These are phyloP conservation scores for Synanthedon myopaeformis DNA, from an alignment of 2,888 invertebrate genomes.

Conservation along the genomic window DNA sequence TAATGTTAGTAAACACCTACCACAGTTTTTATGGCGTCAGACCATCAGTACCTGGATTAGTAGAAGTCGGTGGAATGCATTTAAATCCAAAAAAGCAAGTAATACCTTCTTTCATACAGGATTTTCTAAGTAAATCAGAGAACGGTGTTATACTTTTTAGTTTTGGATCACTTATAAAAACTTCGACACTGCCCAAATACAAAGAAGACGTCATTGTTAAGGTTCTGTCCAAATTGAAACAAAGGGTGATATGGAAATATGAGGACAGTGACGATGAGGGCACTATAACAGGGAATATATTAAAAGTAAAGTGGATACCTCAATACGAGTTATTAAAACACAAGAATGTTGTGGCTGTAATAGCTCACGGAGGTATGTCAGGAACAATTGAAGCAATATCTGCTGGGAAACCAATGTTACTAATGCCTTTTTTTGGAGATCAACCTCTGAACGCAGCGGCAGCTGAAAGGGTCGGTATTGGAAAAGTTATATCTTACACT, in stretches of 20 bases:
- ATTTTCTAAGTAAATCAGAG: constrained; percentile 74
- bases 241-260: constrained; percentile 84
- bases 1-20: constrained; percentile 73
- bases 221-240: constrained; percentile 73
- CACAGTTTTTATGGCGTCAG: constrained; percentile 69
- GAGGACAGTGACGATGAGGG: constrained; percentile 67
- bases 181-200: constrained; percentile 73
- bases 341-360: constrained; percentile 70
- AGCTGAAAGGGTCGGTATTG: constrained; percentile 62
- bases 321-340: constrained; percentile 77
- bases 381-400: constrained; percentile 73
- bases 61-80: constrained; percentile 76
- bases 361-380: constrained; percentile 72
- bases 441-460: constrained; percentile 70
- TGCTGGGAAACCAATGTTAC: constrained; percentile 72
- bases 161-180: constrained; percentile 82
- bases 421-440: constrained; percentile 74
- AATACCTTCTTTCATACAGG: constrained; percentile 72
- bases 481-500: constrained; percentile 54
- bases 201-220: constrained; percentile 73
- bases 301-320: constrained; percentile 77
- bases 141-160: constrained; percentile 81
- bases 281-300: constrained; percentile 56
- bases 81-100: constrained; percentile 41
- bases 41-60: constrained; percentile 66